A percentile compares a stretch with the other conserved stretches of the same genome.
phyloP scores from a whole-genome alignment of 2,113 vertebrate species.

The Physeter macrocephalus region DNA sequence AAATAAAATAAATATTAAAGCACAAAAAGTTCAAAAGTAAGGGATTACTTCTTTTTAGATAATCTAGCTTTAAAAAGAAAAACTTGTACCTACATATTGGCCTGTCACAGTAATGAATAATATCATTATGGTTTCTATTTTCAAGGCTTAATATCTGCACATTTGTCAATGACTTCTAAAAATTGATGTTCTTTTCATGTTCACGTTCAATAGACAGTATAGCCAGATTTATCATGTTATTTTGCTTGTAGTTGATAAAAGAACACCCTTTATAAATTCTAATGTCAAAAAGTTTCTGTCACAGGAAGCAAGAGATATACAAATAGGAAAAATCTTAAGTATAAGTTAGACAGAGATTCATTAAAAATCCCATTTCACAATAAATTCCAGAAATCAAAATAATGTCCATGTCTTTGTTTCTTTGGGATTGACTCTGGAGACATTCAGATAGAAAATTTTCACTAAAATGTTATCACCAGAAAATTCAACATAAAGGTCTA shows the following conservation, averaged over 20 bases:
- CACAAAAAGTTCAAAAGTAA: background rate
- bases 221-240: background rate
- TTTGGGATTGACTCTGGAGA: background rate
- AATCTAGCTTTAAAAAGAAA: background rate
- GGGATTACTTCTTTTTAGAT: background rate
- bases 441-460: background rate
- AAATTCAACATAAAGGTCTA: background rate
- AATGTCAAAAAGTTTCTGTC: background rate
- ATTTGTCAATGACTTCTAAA: background rate
- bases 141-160: background rate
- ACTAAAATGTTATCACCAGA: background rate
- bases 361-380: background rate
- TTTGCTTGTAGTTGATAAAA: background rate
- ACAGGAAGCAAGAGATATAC: background rate
- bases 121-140: background rate
- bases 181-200: background rate
- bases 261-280: background rate
- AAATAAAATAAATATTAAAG: background rate
- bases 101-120: background rate
- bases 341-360: background rate
- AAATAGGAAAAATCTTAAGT: background rate
- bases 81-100: background rate
- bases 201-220: background rate
- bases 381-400: background rate
- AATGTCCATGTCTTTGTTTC: background rate